Conservation (phyloP, 2,888 invertebrate species). For the Dysmachus trigonus region DNA sequence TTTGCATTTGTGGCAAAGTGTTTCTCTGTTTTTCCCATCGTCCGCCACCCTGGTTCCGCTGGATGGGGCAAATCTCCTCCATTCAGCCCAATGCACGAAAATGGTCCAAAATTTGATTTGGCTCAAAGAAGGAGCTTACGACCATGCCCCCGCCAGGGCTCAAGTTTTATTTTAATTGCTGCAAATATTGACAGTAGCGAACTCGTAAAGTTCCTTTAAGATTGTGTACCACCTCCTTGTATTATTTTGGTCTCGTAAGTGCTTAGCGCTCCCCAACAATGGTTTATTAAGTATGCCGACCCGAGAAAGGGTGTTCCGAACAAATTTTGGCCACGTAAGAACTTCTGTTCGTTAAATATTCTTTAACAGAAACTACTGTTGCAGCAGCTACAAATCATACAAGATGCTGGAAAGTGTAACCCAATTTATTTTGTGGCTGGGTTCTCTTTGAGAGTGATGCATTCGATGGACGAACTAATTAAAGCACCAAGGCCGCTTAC, state of each 20-base stretch:
- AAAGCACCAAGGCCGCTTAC: not conserved
- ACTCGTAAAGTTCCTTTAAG: not conserved
- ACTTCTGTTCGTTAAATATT: not conserved
- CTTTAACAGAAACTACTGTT: not conserved
- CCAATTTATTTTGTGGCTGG: not conserved
- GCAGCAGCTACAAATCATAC: not conserved
- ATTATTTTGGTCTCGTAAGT: not conserved
- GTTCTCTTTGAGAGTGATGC: not conserved
- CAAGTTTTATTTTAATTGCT: conserved; percentile 28
- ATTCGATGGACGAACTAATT: not conserved
- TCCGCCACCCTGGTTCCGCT: not conserved
- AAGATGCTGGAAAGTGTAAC: not conserved
- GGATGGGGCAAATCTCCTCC: not conserved
- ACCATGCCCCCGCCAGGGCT: not conserved
- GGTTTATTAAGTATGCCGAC: not conserved
- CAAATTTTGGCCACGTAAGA: not conserved
- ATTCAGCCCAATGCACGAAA: conserved; percentile 1
- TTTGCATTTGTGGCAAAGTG: conserved; percentile 22
- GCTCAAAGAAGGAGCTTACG: not conserved
- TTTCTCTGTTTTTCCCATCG: not conserved
- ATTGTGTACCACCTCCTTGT: not conserved
- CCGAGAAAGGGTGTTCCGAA: not conserved
- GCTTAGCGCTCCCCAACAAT: not conserved
- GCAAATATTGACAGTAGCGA: conserved; percentile 19
- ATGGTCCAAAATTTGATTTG: conserved; percentile 4